Evolutionary conservation across 2,113 vertebrate genomes (phyloP).

Genomic region (Hippocampus guttulatus): DNA sequence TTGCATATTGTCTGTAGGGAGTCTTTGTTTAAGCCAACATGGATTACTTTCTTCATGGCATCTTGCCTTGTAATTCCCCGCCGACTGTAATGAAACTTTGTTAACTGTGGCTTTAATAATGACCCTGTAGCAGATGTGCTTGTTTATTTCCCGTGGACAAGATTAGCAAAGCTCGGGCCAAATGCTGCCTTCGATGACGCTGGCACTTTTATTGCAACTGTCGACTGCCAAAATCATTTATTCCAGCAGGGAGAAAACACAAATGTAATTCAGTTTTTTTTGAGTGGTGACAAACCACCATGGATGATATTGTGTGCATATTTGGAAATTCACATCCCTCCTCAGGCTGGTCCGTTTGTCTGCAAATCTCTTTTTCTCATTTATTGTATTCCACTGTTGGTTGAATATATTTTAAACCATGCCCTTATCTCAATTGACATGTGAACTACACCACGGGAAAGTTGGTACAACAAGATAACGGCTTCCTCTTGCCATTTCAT

Average conservation of each 20-base stretch:
- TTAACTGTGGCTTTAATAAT: slow-evolving; percentile 35
- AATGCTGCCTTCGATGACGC: slow-evolving; percentile 44
- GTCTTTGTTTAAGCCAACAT: slow-evolving; percentile 12
- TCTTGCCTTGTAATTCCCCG: slow-evolving; percentile 53
- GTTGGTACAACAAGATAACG: background rate
- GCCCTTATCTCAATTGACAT: slow-evolving; percentile 11
- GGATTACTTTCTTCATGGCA: slow-evolving; percentile 25
- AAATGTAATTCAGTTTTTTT: slow-evolving; percentile 26
- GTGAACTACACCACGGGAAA: background rate
- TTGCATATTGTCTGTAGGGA: slow-evolving; percentile 21
- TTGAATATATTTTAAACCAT: background rate
- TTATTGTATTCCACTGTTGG: slow-evolving; percentile 11
- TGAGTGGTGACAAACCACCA: slow-evolving; percentile 18
- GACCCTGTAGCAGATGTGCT: slow-evolving; percentile 38
- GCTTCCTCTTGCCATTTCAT: background rate
- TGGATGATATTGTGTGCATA: slow-evolving; percentile 12
- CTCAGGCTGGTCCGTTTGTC: slow-evolving; percentile 17
- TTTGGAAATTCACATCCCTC: slow-evolving; percentile 27
- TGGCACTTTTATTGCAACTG: slow-evolving; percentile 17
- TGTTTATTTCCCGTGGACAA: slow-evolving; percentile 38
- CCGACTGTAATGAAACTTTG: slow-evolving; percentile 18
- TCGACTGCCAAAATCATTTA: slow-evolving; percentile 17
- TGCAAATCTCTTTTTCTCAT: slow-evolving; percentile 24
- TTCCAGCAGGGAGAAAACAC: slow-evolving; percentile 16
- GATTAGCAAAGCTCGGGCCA: slow-evolving; percentile 39